Evolutionary conservation across 1,140 invertebrate species (phyloP).

Genomic region (Steinernema feltiae): DNA sequence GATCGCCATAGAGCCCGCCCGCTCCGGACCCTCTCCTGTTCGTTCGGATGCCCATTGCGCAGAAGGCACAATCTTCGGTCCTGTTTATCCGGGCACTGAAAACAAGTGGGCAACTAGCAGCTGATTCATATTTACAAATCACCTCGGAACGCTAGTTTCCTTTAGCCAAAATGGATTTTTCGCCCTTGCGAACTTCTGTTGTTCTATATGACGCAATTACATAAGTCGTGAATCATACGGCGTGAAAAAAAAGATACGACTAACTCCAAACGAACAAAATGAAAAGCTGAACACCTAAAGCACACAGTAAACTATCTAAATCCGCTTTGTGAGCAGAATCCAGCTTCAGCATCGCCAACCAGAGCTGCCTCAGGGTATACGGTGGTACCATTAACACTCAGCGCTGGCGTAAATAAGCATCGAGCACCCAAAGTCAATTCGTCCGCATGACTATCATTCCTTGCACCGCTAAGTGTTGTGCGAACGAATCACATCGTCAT

Average conservation of each 20-base stretch:
- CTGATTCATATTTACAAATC: no score
- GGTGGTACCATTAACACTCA: not conserved
- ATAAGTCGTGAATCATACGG: no score
- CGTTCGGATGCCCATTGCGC: not conserved
- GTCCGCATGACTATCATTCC: not conserved
- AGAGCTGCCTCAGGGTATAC: conserved; percentile 8
- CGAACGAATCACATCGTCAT: not conserved
- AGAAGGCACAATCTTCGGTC: not conserved
- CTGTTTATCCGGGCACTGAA: no score
- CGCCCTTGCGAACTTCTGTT: no score
- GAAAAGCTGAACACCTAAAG: not conserved
- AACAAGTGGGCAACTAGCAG: no score
- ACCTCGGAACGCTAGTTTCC: no score
- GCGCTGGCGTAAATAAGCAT: not conserved
- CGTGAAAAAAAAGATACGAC: no score
- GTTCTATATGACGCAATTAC: no score
- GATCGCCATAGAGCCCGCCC: conserved; percentile 6
- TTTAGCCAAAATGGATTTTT: no score
- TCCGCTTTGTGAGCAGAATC: not conserved
- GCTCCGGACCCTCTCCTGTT: not conserved
- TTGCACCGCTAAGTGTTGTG: not conserved
- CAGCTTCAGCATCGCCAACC: not conserved
- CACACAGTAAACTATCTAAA: not conserved
- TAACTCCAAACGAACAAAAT: no score
- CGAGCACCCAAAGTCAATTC: conserved; percentile 2